phyloP scores from a whole-genome alignment of 2,888 invertebrate genomes.

The Aethes cnicana region DNA sequence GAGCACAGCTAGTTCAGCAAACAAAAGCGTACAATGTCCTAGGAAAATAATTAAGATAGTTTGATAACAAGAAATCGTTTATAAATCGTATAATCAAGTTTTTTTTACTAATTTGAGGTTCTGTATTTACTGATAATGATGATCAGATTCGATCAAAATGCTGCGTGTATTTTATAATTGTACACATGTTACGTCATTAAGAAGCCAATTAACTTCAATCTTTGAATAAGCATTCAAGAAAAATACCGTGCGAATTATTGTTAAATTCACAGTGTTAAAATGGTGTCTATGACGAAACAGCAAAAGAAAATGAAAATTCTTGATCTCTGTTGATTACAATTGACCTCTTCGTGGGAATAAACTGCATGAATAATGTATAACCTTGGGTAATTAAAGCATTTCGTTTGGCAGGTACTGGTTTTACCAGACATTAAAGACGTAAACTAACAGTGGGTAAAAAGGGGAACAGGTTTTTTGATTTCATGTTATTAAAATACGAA shows the following conservation, averaged over 20 bases:
- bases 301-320: constrained; percentile 60
- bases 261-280: constrained; percentile 35
- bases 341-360: constrained; percentile 70
- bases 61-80: too few relatives aligned
- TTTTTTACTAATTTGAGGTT: too few relatives aligned
- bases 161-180: background rate
- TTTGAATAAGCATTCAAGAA: constrained; percentile 28
- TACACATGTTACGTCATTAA: constrained; percentile 4
- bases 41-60: too few relatives aligned
- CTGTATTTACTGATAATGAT: background rate
- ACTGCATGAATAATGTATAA: constrained; percentile 69
- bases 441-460: too few relatives aligned
- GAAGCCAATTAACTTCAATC: constrained; percentile 16
- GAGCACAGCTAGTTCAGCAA: too few relatives aligned
- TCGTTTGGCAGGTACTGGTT: constrained; percentile 53
- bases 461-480: too few relatives aligned
- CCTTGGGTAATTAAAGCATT: constrained; percentile 52
- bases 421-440: too few relatives aligned
- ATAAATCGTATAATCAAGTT: too few relatives aligned
- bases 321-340: constrained; percentile 64
- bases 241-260: constrained; percentile 37
- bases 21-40: too few relatives aligned
- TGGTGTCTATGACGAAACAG: constrained; percentile 54
- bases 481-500: too few relatives aligned
- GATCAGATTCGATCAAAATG: background rate